phyloP scores from a whole-genome alignment of 2,113 vertebrate species.

The Macrotus californicus region DNA sequence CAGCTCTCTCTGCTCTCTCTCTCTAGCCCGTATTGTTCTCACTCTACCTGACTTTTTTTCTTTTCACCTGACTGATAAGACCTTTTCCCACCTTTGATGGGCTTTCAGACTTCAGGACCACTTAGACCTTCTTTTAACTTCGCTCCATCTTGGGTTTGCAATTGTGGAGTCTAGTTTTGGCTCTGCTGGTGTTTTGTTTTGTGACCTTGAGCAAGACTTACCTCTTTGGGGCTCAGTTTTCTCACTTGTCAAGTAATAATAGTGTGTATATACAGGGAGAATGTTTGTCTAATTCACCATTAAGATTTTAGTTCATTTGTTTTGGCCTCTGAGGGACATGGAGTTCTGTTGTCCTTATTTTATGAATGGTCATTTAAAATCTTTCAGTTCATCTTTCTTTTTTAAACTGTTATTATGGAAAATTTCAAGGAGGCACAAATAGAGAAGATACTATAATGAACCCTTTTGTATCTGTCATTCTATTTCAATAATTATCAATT shows the following conservation, averaged over 20 bases:
- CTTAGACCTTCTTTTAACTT: background rate
- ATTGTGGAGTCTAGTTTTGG: background rate
- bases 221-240: constrained; percentile 8
- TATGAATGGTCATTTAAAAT: background rate
- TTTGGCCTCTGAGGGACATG: constrained; percentile 8
- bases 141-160: background rate
- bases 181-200: background rate
- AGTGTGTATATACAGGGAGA: background rate
- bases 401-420: constrained; percentile 4
- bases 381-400: constrained; percentile 8
- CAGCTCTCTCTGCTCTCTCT: background rate
- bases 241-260: background rate
- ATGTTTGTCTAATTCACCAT: background rate
- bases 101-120: background rate
- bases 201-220: constrained; percentile 11
- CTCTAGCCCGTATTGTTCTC: background rate
- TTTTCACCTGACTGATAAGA: background rate
- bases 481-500: background rate
- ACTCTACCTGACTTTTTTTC: background rate
- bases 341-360: background rate
- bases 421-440: constrained; percentile 3
- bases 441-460: background rate
- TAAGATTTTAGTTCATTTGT: constrained; percentile 29
- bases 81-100: background rate
- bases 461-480: constrained; percentile 3